Evolutionary conservation across 2,113 vertebrate genomes (phyloP).

Genomic region (Myotis davidii): DNA sequence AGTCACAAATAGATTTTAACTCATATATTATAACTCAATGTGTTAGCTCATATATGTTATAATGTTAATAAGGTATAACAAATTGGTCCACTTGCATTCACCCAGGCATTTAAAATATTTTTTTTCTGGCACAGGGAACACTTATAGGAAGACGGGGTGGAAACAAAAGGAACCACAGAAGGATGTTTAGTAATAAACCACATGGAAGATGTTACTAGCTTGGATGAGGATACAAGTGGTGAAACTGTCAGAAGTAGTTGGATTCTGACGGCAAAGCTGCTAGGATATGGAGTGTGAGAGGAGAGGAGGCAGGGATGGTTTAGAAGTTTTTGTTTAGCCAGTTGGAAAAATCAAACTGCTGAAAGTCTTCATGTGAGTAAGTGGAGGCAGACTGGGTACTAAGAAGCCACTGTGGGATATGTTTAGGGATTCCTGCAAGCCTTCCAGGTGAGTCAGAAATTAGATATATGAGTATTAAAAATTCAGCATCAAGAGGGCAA

Average conservation of each 20-base stretch:
- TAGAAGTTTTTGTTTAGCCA: background rate
- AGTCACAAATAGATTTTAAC: background rate
- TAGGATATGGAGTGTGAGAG: background rate
- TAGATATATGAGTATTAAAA: background rate
- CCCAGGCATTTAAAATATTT: background rate
- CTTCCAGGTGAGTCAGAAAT: background rate
- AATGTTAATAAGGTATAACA: background rate
- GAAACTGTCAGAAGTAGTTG: background rate
- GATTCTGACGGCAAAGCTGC: background rate
- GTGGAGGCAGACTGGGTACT: background rate
- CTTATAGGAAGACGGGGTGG: background rate
- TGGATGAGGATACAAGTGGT: background rate
- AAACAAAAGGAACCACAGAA: background rate
- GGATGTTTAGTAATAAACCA: background rate
- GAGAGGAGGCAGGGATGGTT: background rate
- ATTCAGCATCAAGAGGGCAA: background rate
- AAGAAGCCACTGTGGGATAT: background rate
- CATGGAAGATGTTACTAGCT: background rate
- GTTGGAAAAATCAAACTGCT: slow-evolving; percentile 20
- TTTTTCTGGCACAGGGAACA: background rate
- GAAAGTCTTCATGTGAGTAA: background rate
- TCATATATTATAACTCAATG: background rate
- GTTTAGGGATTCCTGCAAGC: background rate
- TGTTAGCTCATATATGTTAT: background rate
- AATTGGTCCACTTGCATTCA: background rate